phyloP scores from a whole-genome alignment of 2,113 vertebrate species.

The Hydrolagus affinis region DNA sequence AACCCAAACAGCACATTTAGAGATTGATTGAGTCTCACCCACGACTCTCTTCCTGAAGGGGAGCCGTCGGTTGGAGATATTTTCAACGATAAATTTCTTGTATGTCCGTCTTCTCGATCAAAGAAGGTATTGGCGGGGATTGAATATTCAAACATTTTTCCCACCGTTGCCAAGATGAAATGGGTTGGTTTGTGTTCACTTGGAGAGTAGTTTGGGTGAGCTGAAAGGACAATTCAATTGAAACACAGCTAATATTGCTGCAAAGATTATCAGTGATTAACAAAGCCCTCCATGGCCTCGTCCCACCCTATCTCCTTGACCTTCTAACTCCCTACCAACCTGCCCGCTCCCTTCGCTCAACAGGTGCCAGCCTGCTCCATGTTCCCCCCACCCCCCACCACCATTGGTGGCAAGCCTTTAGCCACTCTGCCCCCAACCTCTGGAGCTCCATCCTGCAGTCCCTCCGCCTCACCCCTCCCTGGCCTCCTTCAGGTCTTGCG shows the following conservation, averaged over 20 bases:
- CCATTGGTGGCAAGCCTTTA: no score
- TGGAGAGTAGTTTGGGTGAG: conserved; percentile 43
- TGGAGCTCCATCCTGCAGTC: no score
- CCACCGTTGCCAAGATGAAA: conserved; percentile 45
- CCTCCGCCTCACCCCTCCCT: no score
- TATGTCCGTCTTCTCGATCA: conserved; percentile 47
- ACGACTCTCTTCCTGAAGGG: conserved; percentile 35
- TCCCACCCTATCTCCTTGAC: no score
- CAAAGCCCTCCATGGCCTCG: no score
- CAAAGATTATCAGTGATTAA: not conserved
- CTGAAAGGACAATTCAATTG: conserved; percentile 36
- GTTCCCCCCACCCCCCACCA: no score
- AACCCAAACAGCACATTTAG: conserved; percentile 39
- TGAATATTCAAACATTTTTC: conserved; percentile 45
- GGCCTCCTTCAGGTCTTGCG: no score
- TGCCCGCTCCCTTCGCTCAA: no score
- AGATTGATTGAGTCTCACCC: conserved; percentile 43
- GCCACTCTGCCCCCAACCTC: no score
- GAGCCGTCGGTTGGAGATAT: conserved; percentile 39
- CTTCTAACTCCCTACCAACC: no score
- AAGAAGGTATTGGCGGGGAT: conserved; percentile 45
- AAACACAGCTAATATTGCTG: not conserved
- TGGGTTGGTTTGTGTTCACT: conserved; percentile 40
- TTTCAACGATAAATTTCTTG: conserved; percentile 41
- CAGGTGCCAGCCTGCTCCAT: no score